Evolutionary conservation across 35 echinoderm and acorn worm species (phyloP).

Genomic region (Ophioderma brevispina): DNA sequence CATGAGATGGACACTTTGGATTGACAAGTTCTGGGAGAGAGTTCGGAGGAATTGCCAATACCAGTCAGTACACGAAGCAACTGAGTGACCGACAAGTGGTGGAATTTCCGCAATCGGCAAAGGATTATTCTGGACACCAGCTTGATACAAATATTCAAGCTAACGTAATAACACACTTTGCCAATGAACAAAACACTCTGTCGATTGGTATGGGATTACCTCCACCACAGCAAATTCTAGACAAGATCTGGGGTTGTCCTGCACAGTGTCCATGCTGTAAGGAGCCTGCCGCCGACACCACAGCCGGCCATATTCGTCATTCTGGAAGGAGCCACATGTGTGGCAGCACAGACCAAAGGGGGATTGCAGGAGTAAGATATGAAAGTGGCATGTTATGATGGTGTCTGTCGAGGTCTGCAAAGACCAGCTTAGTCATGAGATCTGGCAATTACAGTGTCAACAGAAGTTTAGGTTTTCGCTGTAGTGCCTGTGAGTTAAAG

Average conservation of each 20-base stretch:
- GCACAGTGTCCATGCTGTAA: background rate
- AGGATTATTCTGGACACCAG: background rate
- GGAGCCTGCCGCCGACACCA: background rate
- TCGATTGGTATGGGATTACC: background rate
- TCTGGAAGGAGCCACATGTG: background rate
- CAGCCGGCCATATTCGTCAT: background rate
- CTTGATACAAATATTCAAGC: background rate
- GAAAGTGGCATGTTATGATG: background rate
- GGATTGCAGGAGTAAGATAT: background rate
- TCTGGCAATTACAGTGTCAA: background rate
- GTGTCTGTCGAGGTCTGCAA: background rate
- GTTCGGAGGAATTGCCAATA: background rate
- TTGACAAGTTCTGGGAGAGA: background rate
- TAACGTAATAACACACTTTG: background rate
- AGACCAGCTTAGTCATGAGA: background rate
- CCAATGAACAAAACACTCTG: background rate
- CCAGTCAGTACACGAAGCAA: background rate
- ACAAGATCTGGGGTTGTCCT: background rate
- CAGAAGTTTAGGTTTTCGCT: background rate
- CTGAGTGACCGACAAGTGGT: background rate
- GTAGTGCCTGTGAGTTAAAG: background rate
- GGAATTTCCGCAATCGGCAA: background rate
- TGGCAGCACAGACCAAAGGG: background rate
- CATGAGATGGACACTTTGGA: background rate
- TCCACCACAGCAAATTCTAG: background rate